phyloP scores from a whole-genome alignment of 2,113 vertebrate genomes.

The Genyomyrus donnyi region DNA sequence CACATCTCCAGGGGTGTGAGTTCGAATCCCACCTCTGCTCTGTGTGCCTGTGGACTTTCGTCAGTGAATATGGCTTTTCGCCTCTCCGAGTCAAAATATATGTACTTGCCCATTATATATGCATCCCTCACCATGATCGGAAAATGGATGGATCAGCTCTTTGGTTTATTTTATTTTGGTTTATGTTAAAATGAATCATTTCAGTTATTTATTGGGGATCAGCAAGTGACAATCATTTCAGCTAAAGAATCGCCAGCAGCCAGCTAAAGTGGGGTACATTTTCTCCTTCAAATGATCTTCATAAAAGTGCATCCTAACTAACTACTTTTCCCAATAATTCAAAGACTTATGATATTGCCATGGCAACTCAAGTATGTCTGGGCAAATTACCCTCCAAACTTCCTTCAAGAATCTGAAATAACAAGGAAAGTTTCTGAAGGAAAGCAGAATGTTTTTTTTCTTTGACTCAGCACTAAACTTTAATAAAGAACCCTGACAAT shows the following conservation, averaged over 20 bases:
- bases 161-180: slow-evolving; percentile 15
- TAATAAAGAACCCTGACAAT: slow-evolving; percentile 52
- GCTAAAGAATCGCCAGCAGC: slow-evolving; percentile 40
- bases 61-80: neutral
- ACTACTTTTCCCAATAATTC: slow-evolving; percentile 49
- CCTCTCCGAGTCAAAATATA: neutral
- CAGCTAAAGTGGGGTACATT: slow-evolving; percentile 27
- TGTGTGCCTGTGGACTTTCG: neutral
- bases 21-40: neutral
- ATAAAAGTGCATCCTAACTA: slow-evolving; percentile 27
- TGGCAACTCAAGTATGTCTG: slow-evolving; percentile 47
- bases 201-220: slow-evolving; percentile 44
- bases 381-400: slow-evolving; percentile 44
- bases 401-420: slow-evolving; percentile 46
- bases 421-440: neutral
- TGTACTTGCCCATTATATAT: neutral
- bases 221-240: slow-evolving; percentile 36
- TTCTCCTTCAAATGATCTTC: slow-evolving; percentile 41
- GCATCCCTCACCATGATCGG: neutral
- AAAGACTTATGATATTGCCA: slow-evolving; percentile 48
- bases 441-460: slow-evolving; percentile 1
- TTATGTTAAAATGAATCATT: slow-evolving; percentile 43
- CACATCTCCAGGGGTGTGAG: neutral
- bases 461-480: slow-evolving; percentile 4
- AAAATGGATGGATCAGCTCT: neutral